Evolutionary conservation across 2,888 invertebrate genomes (phyloP).

Genomic region (Tenodera sinensis): DNA sequence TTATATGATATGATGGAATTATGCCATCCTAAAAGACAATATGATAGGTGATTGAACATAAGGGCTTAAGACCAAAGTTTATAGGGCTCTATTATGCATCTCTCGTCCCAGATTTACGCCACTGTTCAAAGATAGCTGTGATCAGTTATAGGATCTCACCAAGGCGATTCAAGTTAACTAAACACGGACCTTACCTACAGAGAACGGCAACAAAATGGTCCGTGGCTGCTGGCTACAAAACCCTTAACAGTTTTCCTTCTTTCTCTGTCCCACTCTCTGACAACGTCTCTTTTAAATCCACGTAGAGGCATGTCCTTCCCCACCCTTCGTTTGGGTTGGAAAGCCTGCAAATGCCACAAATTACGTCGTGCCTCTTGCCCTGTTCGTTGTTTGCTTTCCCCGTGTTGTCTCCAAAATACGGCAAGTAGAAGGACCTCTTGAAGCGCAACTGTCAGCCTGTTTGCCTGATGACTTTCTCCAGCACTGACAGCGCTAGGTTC

Average conservation of each 20-base stretch:
- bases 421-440: neutral
- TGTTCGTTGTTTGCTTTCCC: constrained; percentile 14
- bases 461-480: neutral
- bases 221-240: neutral
- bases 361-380: constrained; percentile 16
- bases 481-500: neutral
- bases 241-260: constrained; percentile 6
- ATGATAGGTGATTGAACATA: too few species aligned
- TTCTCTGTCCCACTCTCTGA: neutral
- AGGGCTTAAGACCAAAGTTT: too few species aligned
- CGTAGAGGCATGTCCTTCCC: neutral
- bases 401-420: neutral
- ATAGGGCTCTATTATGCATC: too few species aligned
- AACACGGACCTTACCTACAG: neutral
- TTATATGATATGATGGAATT: too few species aligned
- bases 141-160: neutral
- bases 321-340: constrained; percentile 1
- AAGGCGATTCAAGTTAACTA: neutral
- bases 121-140: too few species aligned
- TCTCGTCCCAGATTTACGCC: too few species aligned
- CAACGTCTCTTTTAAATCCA: neutral
- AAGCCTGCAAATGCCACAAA: constrained; percentile 12
- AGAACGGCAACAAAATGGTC: neutral
- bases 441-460: neutral
- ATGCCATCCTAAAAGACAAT: too few species aligned